Evolutionary conservation across 1,140 invertebrate species (phyloP).

Genomic region (Akabosia matsudoensis): DNA sequence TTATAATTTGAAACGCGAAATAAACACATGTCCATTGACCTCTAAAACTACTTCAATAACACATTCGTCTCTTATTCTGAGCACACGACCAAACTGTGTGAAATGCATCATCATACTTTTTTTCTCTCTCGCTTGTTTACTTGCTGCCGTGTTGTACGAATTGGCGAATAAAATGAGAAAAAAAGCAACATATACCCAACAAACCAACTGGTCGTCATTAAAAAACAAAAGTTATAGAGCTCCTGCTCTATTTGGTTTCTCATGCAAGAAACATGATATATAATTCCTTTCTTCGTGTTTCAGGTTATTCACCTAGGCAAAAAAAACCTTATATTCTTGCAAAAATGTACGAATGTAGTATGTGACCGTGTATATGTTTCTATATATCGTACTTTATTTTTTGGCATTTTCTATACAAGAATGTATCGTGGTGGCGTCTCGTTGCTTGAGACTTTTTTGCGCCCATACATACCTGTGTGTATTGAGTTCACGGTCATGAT

Average conservation of each 20-base stretch:
- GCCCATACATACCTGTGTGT: not conserved
- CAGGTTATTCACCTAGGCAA: not conserved
- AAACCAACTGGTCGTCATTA: too few species aligned
- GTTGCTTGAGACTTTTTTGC: too few species aligned
- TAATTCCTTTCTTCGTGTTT: too few species aligned
- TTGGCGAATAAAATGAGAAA: not conserved
- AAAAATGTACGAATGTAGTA: not conserved
- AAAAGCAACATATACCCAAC: not conserved
- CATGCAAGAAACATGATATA: too few species aligned
- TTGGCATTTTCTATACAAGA: too few species aligned
- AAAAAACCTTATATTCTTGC: not conserved
- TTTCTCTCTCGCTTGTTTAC: not conserved
- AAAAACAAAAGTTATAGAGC: not conserved
- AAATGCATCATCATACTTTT: too few species aligned
- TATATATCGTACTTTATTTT: too few species aligned
- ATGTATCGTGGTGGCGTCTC: not conserved
- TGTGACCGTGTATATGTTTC: too few species aligned
- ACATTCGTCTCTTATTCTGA: not conserved
- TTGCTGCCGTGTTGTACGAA: not conserved
- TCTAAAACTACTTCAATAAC: conserved; percentile 3
- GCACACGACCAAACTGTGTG: not conserved
- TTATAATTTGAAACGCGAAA: too few species aligned
- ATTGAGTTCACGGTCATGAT: conserved; percentile 8
- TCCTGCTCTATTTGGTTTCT: too few species aligned
- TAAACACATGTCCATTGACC: not conserved